Conservation (phyloP, 2,888 invertebrate genomes). For the Pseudeuparius sepicola region DNA sequence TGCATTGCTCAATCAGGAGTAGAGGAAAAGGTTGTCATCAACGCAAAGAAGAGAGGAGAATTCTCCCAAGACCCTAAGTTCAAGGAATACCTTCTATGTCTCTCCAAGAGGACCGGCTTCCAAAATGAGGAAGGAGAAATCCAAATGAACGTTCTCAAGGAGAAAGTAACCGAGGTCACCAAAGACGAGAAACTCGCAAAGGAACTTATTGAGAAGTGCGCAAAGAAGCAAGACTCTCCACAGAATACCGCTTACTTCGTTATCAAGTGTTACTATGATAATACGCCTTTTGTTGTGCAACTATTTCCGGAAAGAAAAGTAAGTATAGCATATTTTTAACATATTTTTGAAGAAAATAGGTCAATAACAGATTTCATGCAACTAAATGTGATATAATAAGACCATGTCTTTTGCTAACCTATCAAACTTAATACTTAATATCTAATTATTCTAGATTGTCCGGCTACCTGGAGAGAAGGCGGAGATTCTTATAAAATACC, state of each 20-base stretch:
- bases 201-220: conserved; percentile 19
- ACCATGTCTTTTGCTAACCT: too few relatives aligned
- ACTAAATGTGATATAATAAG: too few relatives aligned
- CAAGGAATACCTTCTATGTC: conserved; percentile 16
- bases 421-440: too few relatives aligned
- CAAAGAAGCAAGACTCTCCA: conserved; percentile 18
- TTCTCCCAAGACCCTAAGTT: conserved; percentile 15
- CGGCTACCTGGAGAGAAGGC: too few relatives aligned
- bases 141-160: conserved; percentile 10
- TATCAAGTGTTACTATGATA: conserved; percentile 20
- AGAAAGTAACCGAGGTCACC: conserved; percentile 9
- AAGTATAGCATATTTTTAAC: too few relatives aligned
- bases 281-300: conserved; percentile 12
- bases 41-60: conserved; percentile 13
- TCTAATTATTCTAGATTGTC: too few relatives aligned
- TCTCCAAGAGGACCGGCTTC: conserved; percentile 16
- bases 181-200: conserved; percentile 10
- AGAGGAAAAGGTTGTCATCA: conserved; percentile 9
- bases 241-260: conserved; percentile 20
- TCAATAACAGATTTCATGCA: too few relatives aligned
- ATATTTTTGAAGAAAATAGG: too few relatives aligned
- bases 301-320: too few relatives aligned
- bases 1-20: conserved; percentile 14
- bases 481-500: too few relatives aligned
- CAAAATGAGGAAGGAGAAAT: conserved; percentile 17